These are phyloP conservation scores for Macrostomum lignano DNA, from an alignment of 1,140 invertebrate genomes.

Conservation along the genomic window DNA sequence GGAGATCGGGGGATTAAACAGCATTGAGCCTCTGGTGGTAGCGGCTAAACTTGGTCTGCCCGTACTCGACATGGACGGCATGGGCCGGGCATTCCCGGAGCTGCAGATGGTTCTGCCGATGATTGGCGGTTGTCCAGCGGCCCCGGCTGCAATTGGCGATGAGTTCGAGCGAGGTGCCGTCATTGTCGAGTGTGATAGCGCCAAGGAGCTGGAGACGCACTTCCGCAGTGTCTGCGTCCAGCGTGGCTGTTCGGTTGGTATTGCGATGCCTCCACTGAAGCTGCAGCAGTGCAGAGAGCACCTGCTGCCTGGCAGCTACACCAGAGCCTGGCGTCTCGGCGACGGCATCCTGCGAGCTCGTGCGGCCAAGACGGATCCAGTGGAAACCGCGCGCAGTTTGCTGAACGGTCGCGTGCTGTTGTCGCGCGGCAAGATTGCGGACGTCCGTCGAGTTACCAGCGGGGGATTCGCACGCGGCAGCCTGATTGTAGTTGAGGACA, in stretches of 20 bases:
- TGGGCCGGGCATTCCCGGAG: conserved; percentile 20
- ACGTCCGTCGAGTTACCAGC: conserved; percentile 13
- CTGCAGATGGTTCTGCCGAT: conserved; percentile 6
- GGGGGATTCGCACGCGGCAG: conserved; percentile 15
- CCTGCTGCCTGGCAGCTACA: conserved; percentile 11
- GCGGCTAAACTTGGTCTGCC: conserved; percentile 13
- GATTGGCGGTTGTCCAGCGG: neutral
- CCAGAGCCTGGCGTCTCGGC: conserved; percentile 14
- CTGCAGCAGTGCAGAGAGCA: conserved; percentile 9
- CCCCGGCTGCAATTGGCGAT: too few relatives aligned
- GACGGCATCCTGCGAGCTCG: conserved; percentile 12
- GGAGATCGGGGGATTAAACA: conserved; percentile 18
- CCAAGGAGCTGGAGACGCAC: conserved; percentile 14
- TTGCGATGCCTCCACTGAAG: conserved; percentile 9
- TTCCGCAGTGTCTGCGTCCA: conserved; percentile 12
- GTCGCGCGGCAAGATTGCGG: neutral
- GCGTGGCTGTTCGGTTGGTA: conserved; percentile 11
- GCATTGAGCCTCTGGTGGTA: conserved; percentile 15
- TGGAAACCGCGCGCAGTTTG: conserved; percentile 9
- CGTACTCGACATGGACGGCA: conserved; percentile 16
- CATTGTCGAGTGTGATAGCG: too few relatives aligned
- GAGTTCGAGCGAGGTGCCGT: too few relatives aligned
- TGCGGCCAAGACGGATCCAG: conserved; percentile 10
- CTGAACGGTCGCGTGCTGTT: neutral
- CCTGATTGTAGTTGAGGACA: conserved; percentile 11